Evolutionary conservation across 2,888 invertebrate species (phyloP).

Genomic region (Nomada ruficornis): DNA sequence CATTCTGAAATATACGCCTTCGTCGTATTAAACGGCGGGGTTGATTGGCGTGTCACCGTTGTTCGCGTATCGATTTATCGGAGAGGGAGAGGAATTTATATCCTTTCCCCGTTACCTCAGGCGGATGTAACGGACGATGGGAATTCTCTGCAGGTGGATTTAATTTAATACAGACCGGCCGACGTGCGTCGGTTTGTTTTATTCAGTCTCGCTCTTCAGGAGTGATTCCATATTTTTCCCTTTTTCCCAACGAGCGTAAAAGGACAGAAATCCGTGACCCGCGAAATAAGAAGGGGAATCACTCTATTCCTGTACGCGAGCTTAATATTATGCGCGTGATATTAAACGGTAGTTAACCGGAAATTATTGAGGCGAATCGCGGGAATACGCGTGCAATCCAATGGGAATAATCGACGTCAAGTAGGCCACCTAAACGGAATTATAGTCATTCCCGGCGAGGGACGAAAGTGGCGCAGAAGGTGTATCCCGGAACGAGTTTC

Average conservation of each 20-base stretch:
- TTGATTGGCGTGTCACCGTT: constrained; percentile 63
- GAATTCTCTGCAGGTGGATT: constrained; percentile 58
- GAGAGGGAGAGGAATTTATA: constrained; percentile 60
- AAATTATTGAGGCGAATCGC: background rate
- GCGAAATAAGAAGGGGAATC: background rate
- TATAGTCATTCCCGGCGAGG: constrained; percentile 62
- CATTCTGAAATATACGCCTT: constrained; percentile 62
- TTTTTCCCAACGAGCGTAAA: background rate
- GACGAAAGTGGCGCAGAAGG: constrained; percentile 62
- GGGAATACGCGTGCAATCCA: constrained; percentile 2
- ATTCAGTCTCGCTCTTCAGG: constrained; percentile 13
- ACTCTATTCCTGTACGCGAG: background rate
- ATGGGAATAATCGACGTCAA: constrained; percentile 54
- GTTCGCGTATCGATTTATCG: constrained; percentile 64
- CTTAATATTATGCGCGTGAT: background rate
- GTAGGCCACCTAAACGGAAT: constrained; percentile 65
- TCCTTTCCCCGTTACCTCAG: constrained; percentile 54
- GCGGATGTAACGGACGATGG: constrained; percentile 58
- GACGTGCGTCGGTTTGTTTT: constrained; percentile 41
- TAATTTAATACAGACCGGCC: constrained; percentile 54
- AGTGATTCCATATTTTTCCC: background rate
- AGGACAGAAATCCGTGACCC: background rate
- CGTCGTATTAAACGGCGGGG: constrained; percentile 57
- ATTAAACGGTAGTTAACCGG: background rate
- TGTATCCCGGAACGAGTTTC: constrained; percentile 58